Base-by-base conservation (phyloP, 2,888 invertebrate genomes). In the Trichogramma evanescens region DNA sequence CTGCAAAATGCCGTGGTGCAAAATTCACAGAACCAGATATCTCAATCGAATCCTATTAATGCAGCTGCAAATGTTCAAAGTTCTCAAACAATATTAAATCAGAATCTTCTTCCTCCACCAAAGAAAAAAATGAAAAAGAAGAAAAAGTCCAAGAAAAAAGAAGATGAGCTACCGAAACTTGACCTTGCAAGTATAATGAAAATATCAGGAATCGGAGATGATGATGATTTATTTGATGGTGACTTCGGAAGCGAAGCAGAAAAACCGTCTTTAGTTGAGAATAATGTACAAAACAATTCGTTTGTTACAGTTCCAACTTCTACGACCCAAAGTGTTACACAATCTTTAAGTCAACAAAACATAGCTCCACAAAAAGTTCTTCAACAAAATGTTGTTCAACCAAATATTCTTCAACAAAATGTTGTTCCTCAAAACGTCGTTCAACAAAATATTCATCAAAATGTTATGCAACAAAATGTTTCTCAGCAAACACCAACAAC, bases 121-220 rank as follows among this genome's bases (percentile, higher is more conserved):
- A 80, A 79, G 68, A 80, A 79, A 66, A 80, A 80, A 65, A 76
- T 78, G 3, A 83, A 83, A 69, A 84, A 84, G 70, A 83, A 83
- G 71, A 80, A 81, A 63, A 82, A 82, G 66, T 77, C 81, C 54
- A 81, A 80, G 68, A 81, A 81, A 63, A 79, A 80, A 66, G 80
- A 81, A 41, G 80, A 80, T 43, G 78, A 77, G 48, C 71, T 74
- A 57, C 80, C 80, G 45, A 84, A 85, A 71, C 74, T 88, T 57
- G 88, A 88, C 76, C 80, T 88, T 68, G 87, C 87, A 56, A 87
- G 86, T 76, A 85, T 88, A 46, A 88, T 88, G 84, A 88, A 88
- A 75, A 80, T 88, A 63, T 87, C 88, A 54, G 86, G 88, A 59
- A 86, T 86, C 64, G 87, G 86, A 56, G 88, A 87, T 65, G 85